Conservation (phyloP, 64 coral and sea anemone genomes). For the Actinia equina region DNA sequence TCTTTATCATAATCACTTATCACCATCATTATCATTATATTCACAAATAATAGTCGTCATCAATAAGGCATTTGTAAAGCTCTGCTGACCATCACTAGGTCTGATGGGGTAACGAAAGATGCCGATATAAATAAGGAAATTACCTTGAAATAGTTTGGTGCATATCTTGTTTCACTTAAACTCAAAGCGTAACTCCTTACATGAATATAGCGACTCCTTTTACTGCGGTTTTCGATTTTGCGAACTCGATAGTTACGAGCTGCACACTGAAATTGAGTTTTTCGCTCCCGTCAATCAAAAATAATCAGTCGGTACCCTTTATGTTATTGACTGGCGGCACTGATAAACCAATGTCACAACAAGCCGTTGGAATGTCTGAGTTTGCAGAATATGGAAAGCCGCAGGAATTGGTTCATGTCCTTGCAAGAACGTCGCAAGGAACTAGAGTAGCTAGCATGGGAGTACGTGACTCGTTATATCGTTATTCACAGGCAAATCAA, state of each 20-base stretch:
- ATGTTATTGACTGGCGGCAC: no score
- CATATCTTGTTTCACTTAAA: neutral
- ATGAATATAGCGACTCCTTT: neutral
- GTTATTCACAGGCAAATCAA: conserved; percentile 59
- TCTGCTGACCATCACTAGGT: neutral
- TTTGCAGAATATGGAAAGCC: no score
- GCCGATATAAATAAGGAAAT: neutral
- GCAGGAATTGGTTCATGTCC: no score
- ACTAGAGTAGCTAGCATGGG: neutral
- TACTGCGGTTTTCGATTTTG: no score
- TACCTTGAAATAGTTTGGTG: neutral
- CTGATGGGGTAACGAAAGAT: conserved; percentile 6
- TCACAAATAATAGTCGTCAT: neutral
- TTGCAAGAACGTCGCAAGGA: neutral
- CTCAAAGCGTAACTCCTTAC: neutral
- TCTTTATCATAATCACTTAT: no score
- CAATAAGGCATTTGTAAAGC: conserved; percentile 19
- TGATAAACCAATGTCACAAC: no score
- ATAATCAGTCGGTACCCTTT: no score
- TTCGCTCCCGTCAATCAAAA: no score
- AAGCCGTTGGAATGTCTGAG: no score
- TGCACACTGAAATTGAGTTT: no score
- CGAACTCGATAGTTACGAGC: no score
- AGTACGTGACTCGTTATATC: neutral
- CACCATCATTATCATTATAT: no score